Percentiles rank a stretch among this genome's conserved stretches.
These are phyloP conservation scores for Hoplodrina ambigua DNA, from an alignment of 2,888 invertebrate genomes.

Conservation along the genomic window DNA sequence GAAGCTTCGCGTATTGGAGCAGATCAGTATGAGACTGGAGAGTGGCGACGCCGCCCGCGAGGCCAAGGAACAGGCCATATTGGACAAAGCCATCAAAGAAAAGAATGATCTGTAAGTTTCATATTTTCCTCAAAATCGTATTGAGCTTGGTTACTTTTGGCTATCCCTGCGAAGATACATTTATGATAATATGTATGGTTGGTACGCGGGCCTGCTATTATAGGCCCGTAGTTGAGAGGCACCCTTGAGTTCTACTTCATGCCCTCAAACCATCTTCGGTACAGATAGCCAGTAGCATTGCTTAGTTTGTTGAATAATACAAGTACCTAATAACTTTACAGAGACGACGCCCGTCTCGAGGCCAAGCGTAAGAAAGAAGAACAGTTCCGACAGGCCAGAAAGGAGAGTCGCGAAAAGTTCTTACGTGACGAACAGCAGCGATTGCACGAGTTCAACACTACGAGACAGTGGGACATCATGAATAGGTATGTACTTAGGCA, in stretches of 20 bases:
- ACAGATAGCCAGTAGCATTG: no score
- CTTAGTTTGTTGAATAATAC: background rate
- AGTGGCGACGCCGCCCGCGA: conserved; percentile 82
- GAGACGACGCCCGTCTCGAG: conserved; percentile 78
- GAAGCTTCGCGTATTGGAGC: conserved; percentile 81
- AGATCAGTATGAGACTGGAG: conserved; percentile 84
- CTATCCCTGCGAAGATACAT: no score
- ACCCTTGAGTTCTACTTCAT: no score
- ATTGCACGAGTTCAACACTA: conserved; percentile 77
- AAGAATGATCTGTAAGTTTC: conserved; percentile 75
- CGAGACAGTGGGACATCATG: conserved; percentile 89
- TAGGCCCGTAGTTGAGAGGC: no score
- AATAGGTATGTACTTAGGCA: conserved; percentile 68
- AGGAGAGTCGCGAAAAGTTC: conserved; percentile 72
- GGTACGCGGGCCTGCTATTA: no score
- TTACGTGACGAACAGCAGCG: conserved; percentile 76
- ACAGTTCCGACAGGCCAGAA: conserved; percentile 71
- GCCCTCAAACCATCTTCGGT: no score
- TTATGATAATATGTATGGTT: no score
- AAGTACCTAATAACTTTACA: conserved; percentile 60
- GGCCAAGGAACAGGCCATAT: conserved; percentile 83
- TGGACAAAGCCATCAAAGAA: conserved; percentile 88
- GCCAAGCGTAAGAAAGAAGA: conserved; percentile 73
- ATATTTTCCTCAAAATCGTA: background rate
- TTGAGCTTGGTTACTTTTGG: background rate